A percentile compares a stretch with the other conserved stretches of the same genome.
Evolutionary conservation across 2,888 invertebrate species (phyloP).

Genomic region (Autographa pulchrina): DNA sequence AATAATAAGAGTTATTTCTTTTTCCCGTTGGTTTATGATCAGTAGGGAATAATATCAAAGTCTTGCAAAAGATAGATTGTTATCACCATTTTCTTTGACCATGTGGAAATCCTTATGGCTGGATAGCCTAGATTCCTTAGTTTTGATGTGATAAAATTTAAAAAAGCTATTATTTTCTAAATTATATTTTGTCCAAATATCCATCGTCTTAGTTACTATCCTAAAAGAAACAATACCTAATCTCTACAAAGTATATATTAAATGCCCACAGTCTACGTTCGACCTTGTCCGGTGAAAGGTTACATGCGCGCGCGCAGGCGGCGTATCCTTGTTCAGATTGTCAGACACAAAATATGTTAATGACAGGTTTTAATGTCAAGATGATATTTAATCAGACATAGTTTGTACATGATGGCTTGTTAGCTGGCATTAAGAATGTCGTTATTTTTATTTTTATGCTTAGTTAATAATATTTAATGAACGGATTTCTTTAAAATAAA

Average conservation of each 20-base stretch:
- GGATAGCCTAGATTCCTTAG: no score
- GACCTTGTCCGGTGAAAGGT: constrained; percentile 64
- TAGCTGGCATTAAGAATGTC: constrained; percentile 17
- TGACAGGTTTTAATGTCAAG: constrained; percentile 53
- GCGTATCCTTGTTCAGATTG: constrained; percentile 57
- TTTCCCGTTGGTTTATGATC: not conserved
- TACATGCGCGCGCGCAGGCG: constrained; percentile 54
- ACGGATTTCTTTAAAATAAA: not conserved
- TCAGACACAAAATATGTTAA: constrained; percentile 52
- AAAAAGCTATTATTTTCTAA: no score
- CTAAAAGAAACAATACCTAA: constrained; percentile 3
- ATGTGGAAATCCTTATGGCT: no score
- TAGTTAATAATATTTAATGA: not conserved
- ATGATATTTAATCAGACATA: constrained; percentile 33
- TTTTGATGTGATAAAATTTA: no score
- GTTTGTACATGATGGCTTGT: constrained; percentile 26
- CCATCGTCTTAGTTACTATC: not conserved
- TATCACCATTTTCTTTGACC: no score
- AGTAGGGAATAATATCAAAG: no score
- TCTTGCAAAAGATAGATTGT: no score
- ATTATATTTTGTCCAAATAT: not conserved
- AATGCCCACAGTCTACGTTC: constrained; percentile 22
- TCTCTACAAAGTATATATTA: no score
- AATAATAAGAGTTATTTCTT: not conserved
- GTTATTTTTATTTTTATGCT: not conserved